These are phyloP conservation scores for Phengaris alcon DNA, from an alignment of 2,888 invertebrate genomes.

Conservation along the genomic window DNA sequence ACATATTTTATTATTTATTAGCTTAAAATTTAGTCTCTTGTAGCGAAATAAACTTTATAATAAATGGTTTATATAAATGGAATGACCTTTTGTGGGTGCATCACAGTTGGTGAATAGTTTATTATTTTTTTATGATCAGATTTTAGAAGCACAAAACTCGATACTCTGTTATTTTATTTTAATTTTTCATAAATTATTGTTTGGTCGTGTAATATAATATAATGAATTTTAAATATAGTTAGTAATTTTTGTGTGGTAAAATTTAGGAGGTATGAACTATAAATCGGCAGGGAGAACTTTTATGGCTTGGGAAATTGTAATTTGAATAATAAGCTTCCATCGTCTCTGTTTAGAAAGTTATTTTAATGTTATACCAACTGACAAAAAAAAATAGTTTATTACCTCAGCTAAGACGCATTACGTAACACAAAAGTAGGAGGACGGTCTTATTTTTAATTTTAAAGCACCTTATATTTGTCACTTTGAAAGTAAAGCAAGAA, in stretches of 20 bases:
- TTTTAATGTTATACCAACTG: too few relatives aligned
- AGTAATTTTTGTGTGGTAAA: not conserved
- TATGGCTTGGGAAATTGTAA: constrained; percentile 1
- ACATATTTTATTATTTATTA: too few relatives aligned
- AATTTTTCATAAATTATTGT: constrained; percentile 6
- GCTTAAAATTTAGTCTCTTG: not conserved
- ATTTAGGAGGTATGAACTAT: not conserved
- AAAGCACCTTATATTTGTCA: too few relatives aligned
- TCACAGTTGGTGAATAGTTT: not conserved
- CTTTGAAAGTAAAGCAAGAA: too few relatives aligned
- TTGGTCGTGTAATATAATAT: not conserved
- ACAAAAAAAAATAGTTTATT: too few relatives aligned
- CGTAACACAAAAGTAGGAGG: too few relatives aligned
- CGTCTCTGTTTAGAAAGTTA: not conserved
- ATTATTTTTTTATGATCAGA: not conserved
- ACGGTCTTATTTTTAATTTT: too few relatives aligned
- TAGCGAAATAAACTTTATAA: not conserved
- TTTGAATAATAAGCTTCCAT: not conserved
- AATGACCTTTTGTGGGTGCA: not conserved
- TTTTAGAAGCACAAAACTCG: not conserved
- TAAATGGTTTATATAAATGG: not conserved
- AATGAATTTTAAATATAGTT: not conserved
- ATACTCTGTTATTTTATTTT: constrained; percentile 8
- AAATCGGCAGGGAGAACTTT: not conserved
- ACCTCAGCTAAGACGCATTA: too few relatives aligned